Evolutionary conservation across 2,797 vertebrate genomes (phyloP).

Genomic region (Erithacus rubecula): DNA sequence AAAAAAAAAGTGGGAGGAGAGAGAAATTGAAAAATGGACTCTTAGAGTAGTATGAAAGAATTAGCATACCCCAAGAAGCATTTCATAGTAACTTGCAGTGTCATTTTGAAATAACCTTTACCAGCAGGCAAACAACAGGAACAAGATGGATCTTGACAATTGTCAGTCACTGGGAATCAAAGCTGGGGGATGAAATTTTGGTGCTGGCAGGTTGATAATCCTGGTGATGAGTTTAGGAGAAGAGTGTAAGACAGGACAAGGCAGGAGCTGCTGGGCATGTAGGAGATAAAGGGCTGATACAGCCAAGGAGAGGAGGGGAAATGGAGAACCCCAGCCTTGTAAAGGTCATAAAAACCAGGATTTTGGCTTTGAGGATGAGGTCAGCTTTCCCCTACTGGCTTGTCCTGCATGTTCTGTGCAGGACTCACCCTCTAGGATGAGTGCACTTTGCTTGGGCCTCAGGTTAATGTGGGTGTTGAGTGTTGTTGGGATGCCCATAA

Average conservation of each 20-base stretch:
- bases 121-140: not conserved
- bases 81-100: not conserved
- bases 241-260: not conserved
- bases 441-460: not conserved
- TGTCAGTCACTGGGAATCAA: not conserved
- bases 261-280: not conserved
- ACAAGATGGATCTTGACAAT: not conserved
- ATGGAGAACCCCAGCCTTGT: not conserved
- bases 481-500: not conserved
- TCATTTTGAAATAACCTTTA: not conserved
- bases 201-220: not conserved
- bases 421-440: not conserved
- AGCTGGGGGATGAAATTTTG: not conserved
- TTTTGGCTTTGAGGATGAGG: not conserved
- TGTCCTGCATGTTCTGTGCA: not conserved
- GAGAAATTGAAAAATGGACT: not conserved
- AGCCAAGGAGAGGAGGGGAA: not conserved
- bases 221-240: not conserved
- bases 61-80: not conserved
- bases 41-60: not conserved
- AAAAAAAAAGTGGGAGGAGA: not conserved
- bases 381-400: not conserved
- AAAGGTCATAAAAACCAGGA: not conserved
- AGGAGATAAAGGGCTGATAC: not conserved
- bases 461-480: not conserved